Base-by-base conservation (phyloP, 2,797 vertebrate species). In the Emys orbicularis region DNA sequence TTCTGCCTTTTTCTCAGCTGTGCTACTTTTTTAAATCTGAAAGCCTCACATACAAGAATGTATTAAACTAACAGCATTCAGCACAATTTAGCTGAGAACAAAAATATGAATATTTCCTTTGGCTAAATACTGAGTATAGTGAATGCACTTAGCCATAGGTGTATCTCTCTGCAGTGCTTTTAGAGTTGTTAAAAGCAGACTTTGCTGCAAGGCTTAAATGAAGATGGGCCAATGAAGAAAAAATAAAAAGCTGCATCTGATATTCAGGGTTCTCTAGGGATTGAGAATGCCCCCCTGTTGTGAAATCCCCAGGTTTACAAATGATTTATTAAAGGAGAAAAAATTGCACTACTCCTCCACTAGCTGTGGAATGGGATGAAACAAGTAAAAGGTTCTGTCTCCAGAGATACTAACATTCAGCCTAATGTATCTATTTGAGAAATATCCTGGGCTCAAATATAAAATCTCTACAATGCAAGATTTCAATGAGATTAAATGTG, bases 191-290 rank as follows among this genome's bases (percentile, higher is more conserved):
- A 92, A 87, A 29, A 94, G 72, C 4, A 90, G 76, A 72, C 8
- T 96, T 97, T 96, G 41, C 56, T 94, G 84, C 53, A 61, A 61
- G 18, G 19, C 65, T 96, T 92, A 87, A 41, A 89, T 95, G 81
- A 94, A 93, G 25, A 93, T 3, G 50, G 6, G 5, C 68, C 47
- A 85, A 8, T 1, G 2, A 91, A 84, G 25, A 85, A 82, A 87
- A 95, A 61, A 89, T 1, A 10, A n/a, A 93, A 94, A 90, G 5
- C 29, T 92, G 2, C 2, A 85, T 2, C 7, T 83, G 11, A 57
- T 53, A 72, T 65, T 90, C 86, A 94, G n/a, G 52, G 27, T n/a
- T 96, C 10, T 77, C 10, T 81, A 59, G 86, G 81, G 41, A 76
- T 72, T 4, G 56, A 90, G 37, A 95, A 86, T 83, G 12, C 0